Evolutionary conservation across 2,888 invertebrate species (phyloP).

Genomic region (Tetheella fluctuosa): DNA sequence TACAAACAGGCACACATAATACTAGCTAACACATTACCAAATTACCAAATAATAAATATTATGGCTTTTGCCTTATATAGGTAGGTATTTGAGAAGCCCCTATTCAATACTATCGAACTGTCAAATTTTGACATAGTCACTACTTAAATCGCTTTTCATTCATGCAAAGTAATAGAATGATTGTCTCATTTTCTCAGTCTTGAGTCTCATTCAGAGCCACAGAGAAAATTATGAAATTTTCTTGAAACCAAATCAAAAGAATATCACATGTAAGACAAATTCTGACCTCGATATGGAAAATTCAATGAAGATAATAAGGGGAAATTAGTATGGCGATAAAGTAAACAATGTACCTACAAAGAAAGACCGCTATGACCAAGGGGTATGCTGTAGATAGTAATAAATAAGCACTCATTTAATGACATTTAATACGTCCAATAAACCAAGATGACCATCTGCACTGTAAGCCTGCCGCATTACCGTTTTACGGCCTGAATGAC

Average conservation of each 20-base stretch:
- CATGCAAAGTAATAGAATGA: too few relatives aligned
- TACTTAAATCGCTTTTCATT: too few relatives aligned
- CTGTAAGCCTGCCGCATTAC: slow-evolving; percentile 27
- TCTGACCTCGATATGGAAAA: background rate
- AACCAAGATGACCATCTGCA: slow-evolving; percentile 34
- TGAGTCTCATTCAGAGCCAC: too few relatives aligned
- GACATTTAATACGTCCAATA: slow-evolving; percentile 40
- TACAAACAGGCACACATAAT: too few relatives aligned
- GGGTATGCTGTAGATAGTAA: slow-evolving; percentile 22
- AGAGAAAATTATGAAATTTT: background rate
- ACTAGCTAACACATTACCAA: too few relatives aligned
- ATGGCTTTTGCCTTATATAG: too few relatives aligned
- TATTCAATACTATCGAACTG: too few relatives aligned
- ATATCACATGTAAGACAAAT: background rate
- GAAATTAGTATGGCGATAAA: background rate
- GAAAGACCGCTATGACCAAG: slow-evolving; percentile 9
- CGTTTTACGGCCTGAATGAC: slow-evolving; percentile 38
- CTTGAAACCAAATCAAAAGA: background rate
- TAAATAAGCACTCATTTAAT: slow-evolving; percentile 35
- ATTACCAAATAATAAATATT: too few relatives aligned
- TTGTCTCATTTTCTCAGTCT: too few relatives aligned
- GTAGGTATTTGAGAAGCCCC: too few relatives aligned
- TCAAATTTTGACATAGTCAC: too few relatives aligned
- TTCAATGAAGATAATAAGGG: background rate
- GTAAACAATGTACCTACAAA: slow-evolving; percentile 5